Evolutionary conservation across 2,113 vertebrate species (phyloP).

Genomic region (Sebastes fasciatus): DNA sequence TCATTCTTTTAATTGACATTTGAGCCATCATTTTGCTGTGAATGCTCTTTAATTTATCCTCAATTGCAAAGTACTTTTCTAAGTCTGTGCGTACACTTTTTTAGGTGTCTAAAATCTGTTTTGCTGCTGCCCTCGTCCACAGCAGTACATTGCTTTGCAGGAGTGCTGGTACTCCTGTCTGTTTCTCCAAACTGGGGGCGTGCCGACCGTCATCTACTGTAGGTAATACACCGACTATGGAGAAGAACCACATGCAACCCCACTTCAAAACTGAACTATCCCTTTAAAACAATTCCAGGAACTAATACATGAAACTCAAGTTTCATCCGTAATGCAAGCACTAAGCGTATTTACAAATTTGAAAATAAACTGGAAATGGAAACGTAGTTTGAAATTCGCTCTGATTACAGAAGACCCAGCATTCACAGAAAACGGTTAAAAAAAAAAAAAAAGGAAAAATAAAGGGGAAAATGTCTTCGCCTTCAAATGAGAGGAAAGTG

Average conservation of each 20-base stretch:
- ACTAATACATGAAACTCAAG: neutral
- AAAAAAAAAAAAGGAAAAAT: neutral
- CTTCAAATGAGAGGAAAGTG: conserved; percentile 38
- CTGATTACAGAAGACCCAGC: neutral
- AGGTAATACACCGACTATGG: no score
- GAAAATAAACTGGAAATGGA: neutral
- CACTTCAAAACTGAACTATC: no score
- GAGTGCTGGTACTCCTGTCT: no score
- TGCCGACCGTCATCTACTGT: no score
- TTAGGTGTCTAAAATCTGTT: no score
- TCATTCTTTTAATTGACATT: neutral
- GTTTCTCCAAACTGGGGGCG: no score
- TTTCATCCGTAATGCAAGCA: neutral
- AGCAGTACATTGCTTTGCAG: no score
- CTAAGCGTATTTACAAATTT: neutral
- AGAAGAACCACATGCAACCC: no score
- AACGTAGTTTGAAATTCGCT: neutral
- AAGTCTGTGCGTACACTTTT: neutral
- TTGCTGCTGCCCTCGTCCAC: no score
- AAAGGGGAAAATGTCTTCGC: neutral
- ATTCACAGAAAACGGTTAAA: neutral
- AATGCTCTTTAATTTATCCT: neutral
- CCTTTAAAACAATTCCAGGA: neutral
- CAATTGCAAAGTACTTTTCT: neutral
- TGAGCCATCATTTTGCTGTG: neutral